phyloP scores from a whole-genome alignment of 2,797 vertebrate genomes.

The Takifugu ocellatus region DNA sequence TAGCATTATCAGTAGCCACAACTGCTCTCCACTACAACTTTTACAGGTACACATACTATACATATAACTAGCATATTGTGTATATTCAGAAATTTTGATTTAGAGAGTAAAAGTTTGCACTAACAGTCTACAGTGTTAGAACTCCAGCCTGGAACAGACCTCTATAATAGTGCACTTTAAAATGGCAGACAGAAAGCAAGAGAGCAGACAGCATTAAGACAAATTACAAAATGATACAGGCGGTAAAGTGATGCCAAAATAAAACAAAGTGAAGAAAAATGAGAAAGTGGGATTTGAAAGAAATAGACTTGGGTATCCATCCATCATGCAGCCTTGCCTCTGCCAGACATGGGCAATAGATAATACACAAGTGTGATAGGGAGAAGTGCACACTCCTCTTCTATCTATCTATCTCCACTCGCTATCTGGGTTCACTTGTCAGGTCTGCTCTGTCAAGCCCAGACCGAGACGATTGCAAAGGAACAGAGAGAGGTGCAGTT shows the following conservation, averaged over 20 bases:
- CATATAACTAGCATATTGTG: too few relatives aligned
- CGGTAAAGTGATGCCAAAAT: conserved; percentile 33
- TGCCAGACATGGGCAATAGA: conserved; percentile 66
- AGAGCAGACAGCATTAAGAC: conserved; percentile 12
- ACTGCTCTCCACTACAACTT: too few relatives aligned
- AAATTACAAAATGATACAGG: conserved; percentile 31
- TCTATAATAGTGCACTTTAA: background rate
- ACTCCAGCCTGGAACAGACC: too few relatives aligned
- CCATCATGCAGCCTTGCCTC: conserved; percentile 56
- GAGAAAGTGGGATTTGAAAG: conserved; percentile 33
- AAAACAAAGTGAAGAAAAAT: conserved; percentile 48
- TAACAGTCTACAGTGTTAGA: too few relatives aligned
- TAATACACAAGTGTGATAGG: conserved; percentile 66
- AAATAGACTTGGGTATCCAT: conserved; percentile 51
- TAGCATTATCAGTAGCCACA: too few relatives aligned
- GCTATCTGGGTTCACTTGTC: conserved; percentile 63
- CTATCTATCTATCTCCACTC: conserved; percentile 61
- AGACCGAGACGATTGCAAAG: conserved; percentile 48
- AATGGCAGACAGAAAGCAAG: background rate
- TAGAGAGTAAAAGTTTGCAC: too few relatives aligned
- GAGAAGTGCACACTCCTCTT: conserved; percentile 61
- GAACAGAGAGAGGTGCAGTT: conserved; percentile 6
- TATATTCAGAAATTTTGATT: too few relatives aligned
- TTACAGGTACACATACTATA: too few relatives aligned
- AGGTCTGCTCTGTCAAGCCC: conserved; percentile 55